Percentiles rank a stretch among this genome's conserved stretches.
Evolutionary conservation across 2,113 vertebrate genomes (phyloP).

Genomic region (Rhabdomys dilectus): DNA sequence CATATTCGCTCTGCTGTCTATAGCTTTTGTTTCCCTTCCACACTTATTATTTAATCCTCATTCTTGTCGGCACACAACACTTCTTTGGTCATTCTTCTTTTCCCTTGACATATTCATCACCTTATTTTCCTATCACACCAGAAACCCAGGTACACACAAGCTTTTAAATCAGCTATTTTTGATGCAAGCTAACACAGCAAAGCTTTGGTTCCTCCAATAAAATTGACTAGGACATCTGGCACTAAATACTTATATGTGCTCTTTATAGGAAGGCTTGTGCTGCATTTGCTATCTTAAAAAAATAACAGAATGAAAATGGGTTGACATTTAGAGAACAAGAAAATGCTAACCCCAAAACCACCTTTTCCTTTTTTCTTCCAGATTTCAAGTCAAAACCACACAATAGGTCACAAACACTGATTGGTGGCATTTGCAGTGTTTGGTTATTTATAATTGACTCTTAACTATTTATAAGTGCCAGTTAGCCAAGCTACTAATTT

Average conservation of each 20-base stretch:
- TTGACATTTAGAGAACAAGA: slow-evolving; percentile 52
- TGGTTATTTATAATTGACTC: slow-evolving; percentile 34
- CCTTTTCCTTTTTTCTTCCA: not conserved
- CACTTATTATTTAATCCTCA: not conserved
- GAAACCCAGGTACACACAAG: slow-evolving; percentile 26
- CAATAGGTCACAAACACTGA: not conserved
- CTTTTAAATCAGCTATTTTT: slow-evolving; percentile 67
- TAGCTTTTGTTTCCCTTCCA: not conserved
- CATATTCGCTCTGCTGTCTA: not conserved
- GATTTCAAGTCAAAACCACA: slow-evolving; percentile 40
- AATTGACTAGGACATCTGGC: slow-evolving; percentile 51
- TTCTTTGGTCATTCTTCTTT: slow-evolving; percentile 53
- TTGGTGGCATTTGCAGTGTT: not conserved
- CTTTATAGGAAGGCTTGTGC: not conserved
- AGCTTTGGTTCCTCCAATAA: slow-evolving; percentile 49
- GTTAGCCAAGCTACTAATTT: slow-evolving; percentile 10
- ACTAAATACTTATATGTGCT: not conserved
- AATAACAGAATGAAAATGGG: slow-evolving; percentile 44
- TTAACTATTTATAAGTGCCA: not conserved
- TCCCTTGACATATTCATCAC: slow-evolving; percentile 47
- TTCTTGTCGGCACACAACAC: not conserved
- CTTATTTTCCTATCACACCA: slow-evolving; percentile 63
- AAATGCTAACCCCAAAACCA: not conserved
- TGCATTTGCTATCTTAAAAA: slow-evolving; percentile 49
- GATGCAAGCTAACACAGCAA: slow-evolving; percentile 48